Percentiles rank a stretch among this genome's conserved stretches.
Conservation (phyloP, 2,797 vertebrate genomes). For the Phylloscopus collybita region DNA sequence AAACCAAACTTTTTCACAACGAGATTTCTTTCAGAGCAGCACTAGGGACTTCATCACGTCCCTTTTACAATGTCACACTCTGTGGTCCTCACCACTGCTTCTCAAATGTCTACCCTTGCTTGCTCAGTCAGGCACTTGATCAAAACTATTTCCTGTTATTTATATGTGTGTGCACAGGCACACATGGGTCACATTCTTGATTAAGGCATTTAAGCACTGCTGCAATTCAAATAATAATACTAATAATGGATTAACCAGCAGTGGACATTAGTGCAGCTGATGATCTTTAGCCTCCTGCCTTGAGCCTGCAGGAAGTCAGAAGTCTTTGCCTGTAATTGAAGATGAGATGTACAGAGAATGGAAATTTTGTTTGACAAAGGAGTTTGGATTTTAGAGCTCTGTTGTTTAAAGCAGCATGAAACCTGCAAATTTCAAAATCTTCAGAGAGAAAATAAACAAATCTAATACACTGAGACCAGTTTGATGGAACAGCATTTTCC, state of each 20-base stretch:
- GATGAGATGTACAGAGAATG: not conserved
- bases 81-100: not conserved
- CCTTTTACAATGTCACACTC: not conserved
- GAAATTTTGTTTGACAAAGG: not conserved
- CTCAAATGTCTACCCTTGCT: not conserved
- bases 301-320: slow-evolving; percentile 21
- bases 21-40: not conserved
- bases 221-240: not conserved
- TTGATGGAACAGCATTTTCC: slow-evolving; percentile 5
- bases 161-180: not conserved
- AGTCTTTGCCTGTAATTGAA: not conserved
- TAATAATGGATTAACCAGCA: slow-evolving; percentile 47
- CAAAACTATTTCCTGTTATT: not conserved
- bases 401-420: slow-evolving; percentile 12
- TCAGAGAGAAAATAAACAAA: slow-evolving; percentile 20
- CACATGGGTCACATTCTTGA: not conserved
- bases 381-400: not conserved
- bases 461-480: not conserved
- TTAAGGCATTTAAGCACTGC: slow-evolving; percentile 17
- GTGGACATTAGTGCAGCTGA: slow-evolving; percentile 25
- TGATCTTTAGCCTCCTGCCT: slow-evolving; percentile 54
- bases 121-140: not conserved
- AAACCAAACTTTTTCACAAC: not conserved
- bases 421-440: not conserved
- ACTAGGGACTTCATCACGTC: not conserved